phyloP scores from a whole-genome alignment of 2,888 invertebrate genomes.

The Chromoteleia sp. region DNA sequence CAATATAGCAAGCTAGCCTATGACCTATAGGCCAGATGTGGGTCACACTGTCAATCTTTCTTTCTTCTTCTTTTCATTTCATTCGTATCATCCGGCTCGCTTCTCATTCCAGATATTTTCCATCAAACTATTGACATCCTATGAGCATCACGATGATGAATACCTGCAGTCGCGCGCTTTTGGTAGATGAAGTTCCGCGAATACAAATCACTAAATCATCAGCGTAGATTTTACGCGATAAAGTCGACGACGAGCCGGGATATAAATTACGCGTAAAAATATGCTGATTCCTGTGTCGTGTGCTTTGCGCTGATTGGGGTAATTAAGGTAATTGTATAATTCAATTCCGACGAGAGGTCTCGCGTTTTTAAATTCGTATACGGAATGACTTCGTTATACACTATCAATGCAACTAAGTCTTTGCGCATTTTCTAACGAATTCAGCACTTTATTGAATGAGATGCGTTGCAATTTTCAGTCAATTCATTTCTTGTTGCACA shows the following conservation, averaged over 20 bases:
- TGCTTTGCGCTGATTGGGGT: not conserved
- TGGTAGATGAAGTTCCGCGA: conserved; percentile 51
- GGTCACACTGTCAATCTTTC: conserved; percentile 77
- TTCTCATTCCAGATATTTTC: conserved; percentile 67
- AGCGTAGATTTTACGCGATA: conserved; percentile 29
- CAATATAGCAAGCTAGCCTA: conserved; percentile 79
- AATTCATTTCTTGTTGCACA: no score
- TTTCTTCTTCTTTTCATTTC: conserved; percentile 65
- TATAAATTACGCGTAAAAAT: conserved; percentile 32
- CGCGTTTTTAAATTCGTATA: not conserved
- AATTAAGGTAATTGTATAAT: conserved; percentile 6
- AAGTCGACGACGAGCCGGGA: conserved; percentile 13
- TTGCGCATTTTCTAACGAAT: no score
- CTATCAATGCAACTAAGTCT: no score
- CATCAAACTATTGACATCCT: conserved; percentile 69
- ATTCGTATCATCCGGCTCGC: conserved; percentile 57
- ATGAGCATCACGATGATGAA: conserved; percentile 68
- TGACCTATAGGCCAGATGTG: conserved; percentile 78
- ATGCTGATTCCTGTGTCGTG: not conserved
- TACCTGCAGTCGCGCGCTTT: conserved; percentile 59
- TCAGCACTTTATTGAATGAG: no score
- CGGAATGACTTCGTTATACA: no score
- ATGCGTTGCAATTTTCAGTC: no score
- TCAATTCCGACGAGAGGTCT: not conserved
- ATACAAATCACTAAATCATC: conserved; percentile 63